Percentiles rank a stretch among this genome's conserved stretches.
Evolutionary conservation across 2,888 invertebrate genomes (phyloP).

Genomic region (Lampropteryx suffumata): DNA sequence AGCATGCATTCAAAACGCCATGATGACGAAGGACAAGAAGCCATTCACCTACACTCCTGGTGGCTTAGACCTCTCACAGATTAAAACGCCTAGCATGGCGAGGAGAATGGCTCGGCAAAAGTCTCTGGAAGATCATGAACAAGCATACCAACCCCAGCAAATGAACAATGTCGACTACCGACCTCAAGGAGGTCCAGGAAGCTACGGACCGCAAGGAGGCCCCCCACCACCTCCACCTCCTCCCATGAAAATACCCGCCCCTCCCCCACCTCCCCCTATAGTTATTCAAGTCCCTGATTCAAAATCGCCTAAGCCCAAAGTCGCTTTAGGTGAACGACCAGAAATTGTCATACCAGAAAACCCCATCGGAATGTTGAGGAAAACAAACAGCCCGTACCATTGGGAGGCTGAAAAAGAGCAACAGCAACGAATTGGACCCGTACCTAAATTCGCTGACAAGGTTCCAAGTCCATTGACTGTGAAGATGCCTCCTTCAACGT

Average conservation of each 20-base stretch:
- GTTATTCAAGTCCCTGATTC: conserved; percentile 77
- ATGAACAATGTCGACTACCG: conserved; percentile 54
- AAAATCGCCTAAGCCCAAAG: conserved; percentile 79
- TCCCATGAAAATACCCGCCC: conserved; percentile 71
- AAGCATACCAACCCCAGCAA: conserved; percentile 48
- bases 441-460: conserved; percentile 74
- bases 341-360: conserved; percentile 90
- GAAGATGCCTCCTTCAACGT: conserved; percentile 67
- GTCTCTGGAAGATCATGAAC: conserved; percentile 83
- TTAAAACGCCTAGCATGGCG: conserved; percentile 94
- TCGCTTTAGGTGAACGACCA: conserved; percentile 84
- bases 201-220: conserved; percentile 41
- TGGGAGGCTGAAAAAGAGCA: conserved; percentile 85
- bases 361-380: conserved; percentile 86
- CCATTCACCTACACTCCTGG: conserved; percentile 98
- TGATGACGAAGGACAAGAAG: conserved; percentile 98
- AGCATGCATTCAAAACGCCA: conserved; percentile 94
- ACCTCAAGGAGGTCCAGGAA: conserved; percentile 44
- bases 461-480: conserved; percentile 75
- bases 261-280: conserved; percentile 84
- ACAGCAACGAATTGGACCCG: conserved; percentile 74
- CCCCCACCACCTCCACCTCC: conserved; percentile 75
- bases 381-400: conserved; percentile 86
- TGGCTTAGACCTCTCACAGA: conserved; percentile 94
- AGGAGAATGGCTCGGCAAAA: conserved; percentile 86